These are phyloP conservation scores for Drosophila orosa DNA, from an alignment of 1,140 invertebrate genomes.

Conservation along the genomic window DNA sequence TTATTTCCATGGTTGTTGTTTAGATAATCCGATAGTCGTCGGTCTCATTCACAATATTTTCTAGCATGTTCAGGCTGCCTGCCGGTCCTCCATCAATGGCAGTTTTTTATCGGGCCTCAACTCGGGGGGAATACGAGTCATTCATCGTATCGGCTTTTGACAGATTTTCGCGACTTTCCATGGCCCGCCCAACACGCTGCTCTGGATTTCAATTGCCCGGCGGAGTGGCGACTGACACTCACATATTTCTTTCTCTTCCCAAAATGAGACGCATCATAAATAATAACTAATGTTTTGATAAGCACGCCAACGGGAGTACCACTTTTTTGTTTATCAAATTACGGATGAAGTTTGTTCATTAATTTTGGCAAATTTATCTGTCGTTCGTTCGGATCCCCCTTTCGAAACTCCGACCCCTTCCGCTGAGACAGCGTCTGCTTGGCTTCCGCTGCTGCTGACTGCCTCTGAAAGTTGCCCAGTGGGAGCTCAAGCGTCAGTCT, in stretches of 20 bases:
- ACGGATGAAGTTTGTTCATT: conserved; percentile 55
- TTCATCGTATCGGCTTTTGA: conserved; percentile 44
- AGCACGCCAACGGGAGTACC: conserved; percentile 28
- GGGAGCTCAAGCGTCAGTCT: conserved; percentile 22
- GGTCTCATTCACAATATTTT: conserved; percentile 10
- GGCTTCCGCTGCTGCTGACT: conserved; percentile 46
- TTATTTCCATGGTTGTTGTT: conserved; percentile 30
- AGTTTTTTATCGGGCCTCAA: conserved; percentile 35
- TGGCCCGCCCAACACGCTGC: conserved; percentile 46
- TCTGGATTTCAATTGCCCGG: conserved; percentile 34
- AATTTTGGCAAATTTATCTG: conserved; percentile 50
- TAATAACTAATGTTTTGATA: conserved; percentile 61
- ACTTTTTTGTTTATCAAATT: conserved; percentile 52
- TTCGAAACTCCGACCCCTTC: not conserved
- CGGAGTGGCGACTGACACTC: conserved; percentile 18
- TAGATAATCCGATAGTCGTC: conserved; percentile 27
- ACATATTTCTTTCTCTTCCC: conserved; percentile 8
- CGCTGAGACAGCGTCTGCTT: conserved; percentile 39
- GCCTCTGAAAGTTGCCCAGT: conserved; percentile 44
- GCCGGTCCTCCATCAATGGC: conserved; percentile 11
- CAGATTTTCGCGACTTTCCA: conserved; percentile 41
- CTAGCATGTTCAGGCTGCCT: not conserved
- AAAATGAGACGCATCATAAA: conserved; percentile 50
- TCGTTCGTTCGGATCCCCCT: not conserved
- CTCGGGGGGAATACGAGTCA: conserved; percentile 20